Conservation (phyloP, 2,797 vertebrate genomes). For the Orientallactaga sibirica region DNA sequence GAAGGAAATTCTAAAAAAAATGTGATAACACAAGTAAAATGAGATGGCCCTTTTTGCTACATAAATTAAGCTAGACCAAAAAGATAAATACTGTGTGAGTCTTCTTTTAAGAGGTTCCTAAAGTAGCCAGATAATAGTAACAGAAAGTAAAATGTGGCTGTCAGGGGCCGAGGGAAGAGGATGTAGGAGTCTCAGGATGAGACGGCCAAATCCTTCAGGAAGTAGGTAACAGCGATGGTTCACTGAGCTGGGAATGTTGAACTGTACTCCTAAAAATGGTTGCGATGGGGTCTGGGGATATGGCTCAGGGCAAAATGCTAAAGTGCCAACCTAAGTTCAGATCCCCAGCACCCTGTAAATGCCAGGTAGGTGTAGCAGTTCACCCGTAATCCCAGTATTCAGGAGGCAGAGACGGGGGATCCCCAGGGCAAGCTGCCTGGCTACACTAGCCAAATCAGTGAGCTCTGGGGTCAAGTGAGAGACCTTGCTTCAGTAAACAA, state of each 20-base stretch:
- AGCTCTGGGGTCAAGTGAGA: too few relatives aligned
- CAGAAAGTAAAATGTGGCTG: too few relatives aligned
- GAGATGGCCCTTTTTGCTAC: neutral
- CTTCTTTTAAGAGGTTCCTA: accelerated
- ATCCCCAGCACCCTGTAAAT: too few relatives aligned
- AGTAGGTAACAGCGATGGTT: accelerated
- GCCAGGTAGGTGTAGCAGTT: too few relatives aligned
- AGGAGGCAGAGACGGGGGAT: too few relatives aligned
- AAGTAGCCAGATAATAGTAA: neutral
- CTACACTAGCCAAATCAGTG: too few relatives aligned
- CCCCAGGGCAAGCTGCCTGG: too few relatives aligned
- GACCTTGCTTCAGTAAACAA: too few relatives aligned
- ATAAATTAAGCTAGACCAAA: neutral
- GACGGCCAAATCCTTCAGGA: neutral
- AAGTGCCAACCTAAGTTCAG: too few relatives aligned
- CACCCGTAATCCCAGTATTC: too few relatives aligned
- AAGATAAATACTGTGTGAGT: neutral
- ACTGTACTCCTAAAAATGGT: neutral
- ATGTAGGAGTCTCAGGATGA: neutral
- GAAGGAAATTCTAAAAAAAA: neutral
- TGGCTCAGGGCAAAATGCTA: too few relatives aligned
- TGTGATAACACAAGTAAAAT: accelerated
- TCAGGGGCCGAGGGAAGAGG: accelerated
- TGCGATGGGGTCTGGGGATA: neutral
- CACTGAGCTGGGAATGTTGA: accelerated